phyloP scores from a whole-genome alignment of 2,113 vertebrate species.

The Dipodomys merriami region DNA sequence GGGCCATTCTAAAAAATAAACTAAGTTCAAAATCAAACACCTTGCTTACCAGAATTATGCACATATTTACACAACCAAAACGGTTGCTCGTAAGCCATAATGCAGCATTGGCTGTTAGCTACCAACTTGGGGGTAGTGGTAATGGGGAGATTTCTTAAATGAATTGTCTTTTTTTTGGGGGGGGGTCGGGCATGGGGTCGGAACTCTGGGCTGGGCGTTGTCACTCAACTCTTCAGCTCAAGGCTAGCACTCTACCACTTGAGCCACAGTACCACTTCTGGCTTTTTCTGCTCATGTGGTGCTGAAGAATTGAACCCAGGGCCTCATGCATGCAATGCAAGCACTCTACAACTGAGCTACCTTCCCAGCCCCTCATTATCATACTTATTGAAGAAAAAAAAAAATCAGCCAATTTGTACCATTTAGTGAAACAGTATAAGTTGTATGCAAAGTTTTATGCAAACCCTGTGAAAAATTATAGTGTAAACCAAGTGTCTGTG shows the following conservation, averaged over 20 bases:
- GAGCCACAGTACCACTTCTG: too few species aligned
- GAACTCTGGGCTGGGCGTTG: too few species aligned
- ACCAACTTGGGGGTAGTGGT: background rate
- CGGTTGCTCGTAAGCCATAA: background rate
- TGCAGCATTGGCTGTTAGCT: background rate
- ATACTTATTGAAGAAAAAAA: background rate
- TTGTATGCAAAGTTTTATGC: background rate
- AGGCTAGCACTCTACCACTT: too few species aligned
- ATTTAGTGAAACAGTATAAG: conserved; percentile 38
- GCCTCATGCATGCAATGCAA: too few species aligned
- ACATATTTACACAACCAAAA: conserved; percentile 18
- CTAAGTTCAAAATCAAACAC: conserved; percentile 55
- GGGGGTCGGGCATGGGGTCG: too few species aligned
- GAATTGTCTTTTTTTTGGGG: background rate
- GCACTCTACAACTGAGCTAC: too few species aligned
- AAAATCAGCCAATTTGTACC: conserved; percentile 18
- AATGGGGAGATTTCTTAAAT: conserved; percentile 11
- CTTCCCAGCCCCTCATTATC: background rate
- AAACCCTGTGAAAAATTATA: too few species aligned
- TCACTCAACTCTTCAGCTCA: too few species aligned
- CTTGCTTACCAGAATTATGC: conserved; percentile 35
- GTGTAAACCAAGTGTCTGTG: too few species aligned
- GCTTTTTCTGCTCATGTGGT: too few species aligned
- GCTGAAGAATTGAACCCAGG: too few species aligned
- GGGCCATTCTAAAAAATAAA: conserved; percentile 46